Evolutionary conservation across 2,888 invertebrate genomes (phyloP).

Genomic region (Latheticus oryzae): DNA sequence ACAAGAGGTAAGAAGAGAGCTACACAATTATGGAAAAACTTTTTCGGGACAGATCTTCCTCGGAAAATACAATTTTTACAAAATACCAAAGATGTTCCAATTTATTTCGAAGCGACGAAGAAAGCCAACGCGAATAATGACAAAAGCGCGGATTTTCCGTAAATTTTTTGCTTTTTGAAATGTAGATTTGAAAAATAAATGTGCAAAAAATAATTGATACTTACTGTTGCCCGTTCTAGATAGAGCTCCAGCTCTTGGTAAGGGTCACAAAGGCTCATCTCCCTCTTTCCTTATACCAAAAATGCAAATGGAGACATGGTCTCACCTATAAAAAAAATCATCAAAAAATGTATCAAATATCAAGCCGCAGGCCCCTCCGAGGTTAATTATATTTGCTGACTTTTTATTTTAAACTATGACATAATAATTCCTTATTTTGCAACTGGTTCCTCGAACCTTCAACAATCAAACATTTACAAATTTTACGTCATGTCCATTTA

Average conservation of each 20-base stretch:
- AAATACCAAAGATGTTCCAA: not conserved
- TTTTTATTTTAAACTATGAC: slow-evolving; percentile 25
- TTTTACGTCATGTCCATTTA: slow-evolving; percentile 30
- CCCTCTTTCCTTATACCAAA: slow-evolving; percentile 48
- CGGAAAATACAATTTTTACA: slow-evolving; percentile 1
- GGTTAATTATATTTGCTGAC: slow-evolving; percentile 7
- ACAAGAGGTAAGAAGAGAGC: slow-evolving; percentile 57
- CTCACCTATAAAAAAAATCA: slow-evolving; percentile 46
- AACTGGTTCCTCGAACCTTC: slow-evolving; percentile 19
- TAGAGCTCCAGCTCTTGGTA: slow-evolving; percentile 67
- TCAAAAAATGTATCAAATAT: slow-evolving; percentile 2
- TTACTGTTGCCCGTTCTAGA: slow-evolving; percentile 67
- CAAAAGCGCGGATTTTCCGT: slow-evolving; percentile 5
- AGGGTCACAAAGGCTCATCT: slow-evolving; percentile 62
- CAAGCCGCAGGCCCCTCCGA: too few species aligned
- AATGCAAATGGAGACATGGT: slow-evolving; percentile 51
- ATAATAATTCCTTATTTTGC: slow-evolving; percentile 23
- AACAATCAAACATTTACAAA: slow-evolving; percentile 20
- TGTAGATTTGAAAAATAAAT: too few species aligned
- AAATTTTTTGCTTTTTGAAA: too few species aligned
- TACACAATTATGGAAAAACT: slow-evolving; percentile 44
- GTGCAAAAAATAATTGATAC: slow-evolving; percentile 44
- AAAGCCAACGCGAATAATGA: slow-evolving; percentile 5
- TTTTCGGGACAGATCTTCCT: slow-evolving; percentile 33
- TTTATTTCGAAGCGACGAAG: not conserved